A percentile compares a stretch with the other conserved stretches of the same genome.
Evolutionary conservation across 2,113 vertebrate genomes (phyloP).

Genomic region (Melospiza melodia): DNA sequence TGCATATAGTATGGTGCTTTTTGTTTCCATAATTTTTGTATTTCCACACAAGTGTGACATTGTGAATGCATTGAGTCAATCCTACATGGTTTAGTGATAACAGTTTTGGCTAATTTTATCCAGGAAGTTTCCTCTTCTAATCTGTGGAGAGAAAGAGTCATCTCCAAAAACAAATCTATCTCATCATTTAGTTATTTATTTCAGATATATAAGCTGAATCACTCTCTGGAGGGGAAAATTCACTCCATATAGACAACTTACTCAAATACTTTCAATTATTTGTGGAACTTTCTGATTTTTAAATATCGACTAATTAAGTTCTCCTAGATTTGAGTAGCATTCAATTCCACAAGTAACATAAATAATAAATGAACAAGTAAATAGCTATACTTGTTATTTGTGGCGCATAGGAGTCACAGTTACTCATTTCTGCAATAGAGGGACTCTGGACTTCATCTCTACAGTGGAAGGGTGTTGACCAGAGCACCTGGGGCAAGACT

Average conservation of each 20-base stretch:
- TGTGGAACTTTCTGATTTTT: not conserved
- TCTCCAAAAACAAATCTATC: not conserved
- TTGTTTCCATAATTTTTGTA: not conserved
- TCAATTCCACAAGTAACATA: not conserved
- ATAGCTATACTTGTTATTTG: not conserved
- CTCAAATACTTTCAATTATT: not conserved
- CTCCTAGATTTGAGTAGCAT: not conserved
- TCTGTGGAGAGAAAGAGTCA: not conserved
- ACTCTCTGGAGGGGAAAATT: not conserved
- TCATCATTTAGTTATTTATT: not conserved
- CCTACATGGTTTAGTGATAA: not conserved
- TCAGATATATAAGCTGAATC: not conserved
- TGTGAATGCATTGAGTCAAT: not conserved
- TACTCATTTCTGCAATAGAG: not conserved
- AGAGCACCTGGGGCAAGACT: not conserved
- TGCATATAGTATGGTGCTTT: not conserved
- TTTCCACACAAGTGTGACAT: not conserved
- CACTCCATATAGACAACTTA: not conserved
- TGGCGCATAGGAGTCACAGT: accelerated
- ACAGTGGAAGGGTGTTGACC: accelerated
- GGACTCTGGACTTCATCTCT: not conserved
- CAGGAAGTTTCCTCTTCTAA: not conserved
- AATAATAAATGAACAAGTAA: not conserved
- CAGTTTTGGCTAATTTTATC: not conserved
- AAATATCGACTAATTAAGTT: not conserved